Evolutionary conservation across 1,140 invertebrate species (phyloP).

Genomic region (Wasmannia auropunctata): DNA sequence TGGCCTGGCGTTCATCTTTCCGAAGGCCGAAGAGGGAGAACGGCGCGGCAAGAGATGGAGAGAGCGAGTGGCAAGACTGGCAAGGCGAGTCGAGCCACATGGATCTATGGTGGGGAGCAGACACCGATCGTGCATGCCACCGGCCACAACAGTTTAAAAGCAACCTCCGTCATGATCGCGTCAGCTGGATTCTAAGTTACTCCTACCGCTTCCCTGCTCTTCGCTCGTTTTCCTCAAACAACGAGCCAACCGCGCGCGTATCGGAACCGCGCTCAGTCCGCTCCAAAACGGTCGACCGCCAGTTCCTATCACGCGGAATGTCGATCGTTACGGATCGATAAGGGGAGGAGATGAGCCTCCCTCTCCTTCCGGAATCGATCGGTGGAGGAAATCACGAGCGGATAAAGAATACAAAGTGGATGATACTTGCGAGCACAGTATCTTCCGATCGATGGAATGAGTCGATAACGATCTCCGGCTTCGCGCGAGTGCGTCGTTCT

Average conservation of each 20-base stretch:
- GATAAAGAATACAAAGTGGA: conserved; percentile 9
- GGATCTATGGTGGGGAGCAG: conserved; percentile 76
- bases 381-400: background rate
- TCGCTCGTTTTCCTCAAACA: conserved; percentile 29
- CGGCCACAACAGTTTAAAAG: conserved; percentile 83
- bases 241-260: conserved; percentile 72
- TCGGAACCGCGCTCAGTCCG: conserved; percentile 66
- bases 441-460: background rate
- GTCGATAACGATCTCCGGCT: background rate
- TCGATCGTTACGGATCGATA: conserved; percentile 11
- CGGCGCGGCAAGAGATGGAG: conserved; percentile 40
- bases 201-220: conserved; percentile 51
- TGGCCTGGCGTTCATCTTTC: conserved; percentile 79
- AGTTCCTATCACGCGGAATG: background rate
- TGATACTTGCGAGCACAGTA: background rate
- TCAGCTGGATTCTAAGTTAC: conserved; percentile 79
- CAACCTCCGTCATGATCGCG: conserved; percentile 84
- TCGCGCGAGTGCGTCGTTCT: background rate
- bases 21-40: conserved; percentile 73
- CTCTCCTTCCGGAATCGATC: background rate
- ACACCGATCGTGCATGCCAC: conserved; percentile 79
- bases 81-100: conserved; percentile 52
- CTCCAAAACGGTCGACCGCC: conserved; percentile 27
- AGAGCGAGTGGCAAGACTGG: conserved; percentile 54
- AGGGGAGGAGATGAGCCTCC: background rate